phyloP scores from a whole-genome alignment of 1,140 invertebrate genomes.

The Teleogryllus occipitalis region DNA sequence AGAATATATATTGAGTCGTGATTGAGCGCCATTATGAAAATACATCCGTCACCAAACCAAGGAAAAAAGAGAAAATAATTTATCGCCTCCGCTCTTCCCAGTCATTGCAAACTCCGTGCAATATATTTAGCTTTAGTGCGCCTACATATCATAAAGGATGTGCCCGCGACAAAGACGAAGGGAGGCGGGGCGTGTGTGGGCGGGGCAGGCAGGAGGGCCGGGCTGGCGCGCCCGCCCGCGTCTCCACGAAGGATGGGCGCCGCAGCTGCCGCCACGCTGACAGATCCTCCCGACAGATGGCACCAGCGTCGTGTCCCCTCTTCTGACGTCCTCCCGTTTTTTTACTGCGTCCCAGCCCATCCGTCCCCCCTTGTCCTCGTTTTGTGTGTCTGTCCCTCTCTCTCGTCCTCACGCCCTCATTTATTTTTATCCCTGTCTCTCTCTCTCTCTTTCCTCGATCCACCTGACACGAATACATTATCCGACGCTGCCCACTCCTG shows the following conservation, averaged over 20 bases:
- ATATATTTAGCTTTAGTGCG: too few relatives aligned
- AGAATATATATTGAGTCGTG: too few relatives aligned
- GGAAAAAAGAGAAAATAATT: too few relatives aligned
- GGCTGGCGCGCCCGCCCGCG: background rate
- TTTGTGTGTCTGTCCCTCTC: conserved; percentile 13
- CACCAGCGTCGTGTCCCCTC: conserved; percentile 7
- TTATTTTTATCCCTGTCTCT: conserved; percentile 14
- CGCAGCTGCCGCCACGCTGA: conserved; percentile 17
- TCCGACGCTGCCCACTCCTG: conserved; percentile 13
- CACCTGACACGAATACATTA: conserved; percentile 23
- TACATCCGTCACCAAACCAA: too few relatives aligned
- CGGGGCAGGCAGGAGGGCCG: too few relatives aligned
- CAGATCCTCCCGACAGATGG: conserved; percentile 19
- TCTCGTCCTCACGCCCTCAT: conserved; percentile 9
- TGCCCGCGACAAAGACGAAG: too few relatives aligned
- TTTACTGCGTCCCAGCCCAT: conserved; percentile 8
- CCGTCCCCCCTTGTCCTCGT: background rate
- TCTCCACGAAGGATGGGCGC: conserved; percentile 11
- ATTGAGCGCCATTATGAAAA: too few relatives aligned
- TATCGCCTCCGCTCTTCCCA: too few relatives aligned
- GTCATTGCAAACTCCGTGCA: too few relatives aligned
- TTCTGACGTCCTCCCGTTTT: background rate
- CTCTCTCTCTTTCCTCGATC: background rate
- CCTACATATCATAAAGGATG: too few relatives aligned
- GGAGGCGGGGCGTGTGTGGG: too few relatives aligned